Evolutionary conservation across 2,797 vertebrate genomes (phyloP).

Genomic region (Dicrostonyx torquatus): DNA sequence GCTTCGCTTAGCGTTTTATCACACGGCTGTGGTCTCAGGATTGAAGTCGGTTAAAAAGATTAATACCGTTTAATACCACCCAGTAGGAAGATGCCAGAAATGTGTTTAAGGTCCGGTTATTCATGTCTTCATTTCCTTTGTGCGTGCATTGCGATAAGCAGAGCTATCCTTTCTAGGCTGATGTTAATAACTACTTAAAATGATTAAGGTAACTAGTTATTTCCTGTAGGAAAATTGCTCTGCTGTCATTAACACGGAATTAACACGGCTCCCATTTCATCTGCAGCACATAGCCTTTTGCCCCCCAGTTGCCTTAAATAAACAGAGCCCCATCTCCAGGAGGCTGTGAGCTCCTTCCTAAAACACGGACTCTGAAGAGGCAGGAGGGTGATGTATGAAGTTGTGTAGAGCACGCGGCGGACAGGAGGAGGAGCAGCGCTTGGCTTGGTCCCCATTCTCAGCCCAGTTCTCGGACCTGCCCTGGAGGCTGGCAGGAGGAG

Average conservation of each 20-base stretch:
- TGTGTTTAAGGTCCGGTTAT: constrained; percentile 75
- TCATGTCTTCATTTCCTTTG: constrained; percentile 73
- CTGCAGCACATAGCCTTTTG: constrained; percentile 31
- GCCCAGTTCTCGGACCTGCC: neutral
- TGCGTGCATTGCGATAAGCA: constrained; percentile 62
- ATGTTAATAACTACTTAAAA: constrained; percentile 76
- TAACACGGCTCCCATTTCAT: constrained; percentile 65
- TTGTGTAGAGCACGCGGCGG: neutral
- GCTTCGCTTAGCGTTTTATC: constrained; percentile 71
- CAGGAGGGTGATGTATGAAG: fast-evolving
- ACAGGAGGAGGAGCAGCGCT: neutral
- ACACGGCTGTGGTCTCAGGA: constrained; percentile 58
- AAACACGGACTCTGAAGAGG: neutral
- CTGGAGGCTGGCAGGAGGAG: neutral
- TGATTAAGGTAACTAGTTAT: constrained; percentile 80
- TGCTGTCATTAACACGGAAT: constrained; percentile 75
- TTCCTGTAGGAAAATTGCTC: constrained; percentile 79
- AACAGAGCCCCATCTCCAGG: constrained; percentile 42
- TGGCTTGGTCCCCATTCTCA: neutral
- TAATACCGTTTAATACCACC: constrained; percentile 73
- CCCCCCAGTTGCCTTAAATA: constrained; percentile 62
- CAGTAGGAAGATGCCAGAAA: constrained; percentile 68
- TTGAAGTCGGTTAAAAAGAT: constrained; percentile 77
- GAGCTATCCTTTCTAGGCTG: constrained; percentile 61
- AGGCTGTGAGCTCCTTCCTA: neutral